Evolutionary conservation across 2,888 invertebrate genomes (phyloP).

Genomic region (Rhingia rostrata): DNA sequence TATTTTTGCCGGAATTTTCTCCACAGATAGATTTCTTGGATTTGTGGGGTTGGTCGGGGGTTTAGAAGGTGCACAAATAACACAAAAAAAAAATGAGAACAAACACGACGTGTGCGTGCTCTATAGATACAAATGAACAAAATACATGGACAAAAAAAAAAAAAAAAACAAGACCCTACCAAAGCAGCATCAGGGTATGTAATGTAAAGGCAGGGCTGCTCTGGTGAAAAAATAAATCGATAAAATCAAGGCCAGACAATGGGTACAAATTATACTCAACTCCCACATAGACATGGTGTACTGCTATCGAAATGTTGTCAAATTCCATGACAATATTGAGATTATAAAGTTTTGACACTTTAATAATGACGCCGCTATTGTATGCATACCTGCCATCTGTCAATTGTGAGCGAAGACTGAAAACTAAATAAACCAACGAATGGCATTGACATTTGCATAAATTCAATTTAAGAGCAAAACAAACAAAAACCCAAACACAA

Average conservation of each 20-base stretch:
- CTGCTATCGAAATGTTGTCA: constrained; percentile 9
- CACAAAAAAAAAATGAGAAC: constrained; percentile 49
- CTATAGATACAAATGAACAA: constrained; percentile 55
- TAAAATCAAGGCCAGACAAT: constrained; percentile 83
- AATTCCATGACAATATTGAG: constrained; percentile 14
- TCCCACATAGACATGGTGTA: constrained; percentile 35
- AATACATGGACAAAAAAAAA: constrained; percentile 30
- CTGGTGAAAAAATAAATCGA: constrained; percentile 78
- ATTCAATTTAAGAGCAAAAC: constrained; percentile 70
- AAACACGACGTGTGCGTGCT: constrained; percentile 55
- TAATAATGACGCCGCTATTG: neutral
- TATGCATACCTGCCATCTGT: constrained; percentile 5
- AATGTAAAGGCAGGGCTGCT: constrained; percentile 52
- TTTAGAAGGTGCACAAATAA: constrained; percentile 40
- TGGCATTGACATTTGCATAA: constrained; percentile 73
- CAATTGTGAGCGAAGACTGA: constrained; percentile 17
- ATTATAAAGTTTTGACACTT: constrained; percentile 10
- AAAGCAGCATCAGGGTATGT: constrained; percentile 61
- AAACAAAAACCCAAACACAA: constrained; percentile 55
- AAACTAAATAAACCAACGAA: constrained; percentile 55
- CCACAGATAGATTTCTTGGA: constrained; percentile 46
- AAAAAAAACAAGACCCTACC: constrained; percentile 27
- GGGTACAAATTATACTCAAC: constrained; percentile 75
- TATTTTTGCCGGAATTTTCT: constrained; percentile 64
- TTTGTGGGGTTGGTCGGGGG: constrained; percentile 4